Percentiles rank a stretch among this genome's conserved stretches.
These are phyloP conservation scores for Oryzias melastigma DNA, from an alignment of 2,113 vertebrate genomes.

Conservation along the genomic window DNA sequence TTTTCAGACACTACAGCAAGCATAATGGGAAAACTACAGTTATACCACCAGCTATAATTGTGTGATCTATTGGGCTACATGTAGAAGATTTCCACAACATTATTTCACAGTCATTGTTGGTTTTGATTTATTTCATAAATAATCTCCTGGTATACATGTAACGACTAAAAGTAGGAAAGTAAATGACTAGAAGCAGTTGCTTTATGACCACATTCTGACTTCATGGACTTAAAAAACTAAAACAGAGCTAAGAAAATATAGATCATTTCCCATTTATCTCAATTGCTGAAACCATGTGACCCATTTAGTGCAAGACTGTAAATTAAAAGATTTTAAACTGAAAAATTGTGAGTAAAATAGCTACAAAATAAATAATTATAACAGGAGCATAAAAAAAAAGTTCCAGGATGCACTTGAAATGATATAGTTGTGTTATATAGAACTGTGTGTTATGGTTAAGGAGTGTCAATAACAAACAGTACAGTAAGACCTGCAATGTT, in stretches of 20 bases:
- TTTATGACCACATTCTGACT: not conserved
- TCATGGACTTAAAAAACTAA: not conserved
- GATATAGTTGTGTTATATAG: no score
- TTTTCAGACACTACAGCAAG: no score
- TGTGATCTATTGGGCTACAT: no score
- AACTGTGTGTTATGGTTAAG: no score
- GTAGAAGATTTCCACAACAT: no score
- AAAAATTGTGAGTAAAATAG: no score
- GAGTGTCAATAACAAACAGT: no score
- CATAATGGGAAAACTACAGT: no score
- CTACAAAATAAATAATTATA: not conserved
- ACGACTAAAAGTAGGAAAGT: not conserved
- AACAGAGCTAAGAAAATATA: not conserved
- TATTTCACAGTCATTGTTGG: no score
- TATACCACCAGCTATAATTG: no score
- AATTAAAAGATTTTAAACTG: not conserved
- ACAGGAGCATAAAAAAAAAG: not conserved
- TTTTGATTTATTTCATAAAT: no score
- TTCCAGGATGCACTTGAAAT: no score
- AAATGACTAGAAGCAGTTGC: not conserved
- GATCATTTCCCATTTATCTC: not conserved
- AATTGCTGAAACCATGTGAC: not conserved
- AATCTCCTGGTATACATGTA: not conserved
- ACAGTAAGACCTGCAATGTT: constrained; percentile 5
- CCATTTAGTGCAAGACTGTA: not conserved